phyloP scores from a whole-genome alignment of 2,888 invertebrate genomes.

The Craniophora ligustri region DNA sequence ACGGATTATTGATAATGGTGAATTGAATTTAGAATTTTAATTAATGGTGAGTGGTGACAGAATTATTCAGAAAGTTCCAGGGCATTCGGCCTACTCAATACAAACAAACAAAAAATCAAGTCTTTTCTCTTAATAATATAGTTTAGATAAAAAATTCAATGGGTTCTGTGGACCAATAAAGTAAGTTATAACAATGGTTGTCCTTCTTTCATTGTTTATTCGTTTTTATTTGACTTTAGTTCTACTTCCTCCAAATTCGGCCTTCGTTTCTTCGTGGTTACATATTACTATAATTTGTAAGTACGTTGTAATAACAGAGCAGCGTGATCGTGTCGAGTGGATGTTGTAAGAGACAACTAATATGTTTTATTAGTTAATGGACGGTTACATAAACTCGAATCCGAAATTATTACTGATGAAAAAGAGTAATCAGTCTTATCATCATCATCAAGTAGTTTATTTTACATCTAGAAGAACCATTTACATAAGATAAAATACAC shows the following conservation, averaged over 20 bases:
- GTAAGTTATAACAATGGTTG: conserved; percentile 24
- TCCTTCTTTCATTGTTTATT: conserved; percentile 40
- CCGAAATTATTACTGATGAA: no score
- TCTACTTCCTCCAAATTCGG: conserved; percentile 35
- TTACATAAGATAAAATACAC: no score
- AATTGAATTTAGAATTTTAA: no score
- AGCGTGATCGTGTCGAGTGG: neutral
- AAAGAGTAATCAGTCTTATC: no score
- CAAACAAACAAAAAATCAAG: no score
- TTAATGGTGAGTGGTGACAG: no score
- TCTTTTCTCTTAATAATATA: no score
- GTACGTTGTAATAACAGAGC: neutral
- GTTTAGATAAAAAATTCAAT: conserved; percentile 5
- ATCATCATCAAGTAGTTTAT: no score
- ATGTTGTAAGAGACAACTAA: neutral
- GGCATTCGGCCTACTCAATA: no score
- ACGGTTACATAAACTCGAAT: neutral
- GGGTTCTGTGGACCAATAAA: conserved; percentile 20
- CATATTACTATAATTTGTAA: conserved; percentile 44
- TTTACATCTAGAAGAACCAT: no score
- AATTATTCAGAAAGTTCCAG: no score
- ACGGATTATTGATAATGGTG: no score
- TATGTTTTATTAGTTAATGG: conserved; percentile 1
- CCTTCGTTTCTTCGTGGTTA: conserved; percentile 37
- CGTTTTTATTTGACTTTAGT: conserved; percentile 38